phyloP scores from a whole-genome alignment of 1,140 invertebrate genomes.

The Drosophila sechellia region DNA sequence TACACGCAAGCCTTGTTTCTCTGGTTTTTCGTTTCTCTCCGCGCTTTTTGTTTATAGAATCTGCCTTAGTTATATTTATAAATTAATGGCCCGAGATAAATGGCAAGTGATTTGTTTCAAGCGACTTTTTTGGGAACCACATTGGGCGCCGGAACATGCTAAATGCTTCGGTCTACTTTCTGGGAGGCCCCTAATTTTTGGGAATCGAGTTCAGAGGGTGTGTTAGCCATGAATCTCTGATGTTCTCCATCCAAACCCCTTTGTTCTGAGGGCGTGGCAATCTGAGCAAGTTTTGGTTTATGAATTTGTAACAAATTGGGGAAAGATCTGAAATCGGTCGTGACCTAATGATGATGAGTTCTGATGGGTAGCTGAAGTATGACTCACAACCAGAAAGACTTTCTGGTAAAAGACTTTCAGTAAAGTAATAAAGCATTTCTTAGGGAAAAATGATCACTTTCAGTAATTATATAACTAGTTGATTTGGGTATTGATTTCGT shows the following conservation, averaged over 20 bases:
- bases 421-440: background rate
- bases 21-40: background rate
- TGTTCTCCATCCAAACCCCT: slow-evolving; percentile 24
- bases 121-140: slow-evolving; percentile 52
- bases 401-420: background rate
- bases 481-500: too few species aligned
- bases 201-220: slow-evolving; percentile 36
- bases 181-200: slow-evolving; percentile 36
- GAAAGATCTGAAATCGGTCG: slow-evolving; percentile 20
- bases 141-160: slow-evolving; percentile 57
- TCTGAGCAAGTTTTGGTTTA: slow-evolving; percentile 34
- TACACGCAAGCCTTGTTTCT: slow-evolving; percentile 53
- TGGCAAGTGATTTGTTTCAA: slow-evolving; percentile 71
- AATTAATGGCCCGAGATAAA: slow-evolving; percentile 78
- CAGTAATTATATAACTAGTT: too few species aligned
- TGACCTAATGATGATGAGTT: slow-evolving; percentile 48
- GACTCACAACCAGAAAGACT: slow-evolving; percentile 1
- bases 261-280: slow-evolving; percentile 48
- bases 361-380: slow-evolving; percentile 3
- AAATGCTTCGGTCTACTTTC: slow-evolving; percentile 58
- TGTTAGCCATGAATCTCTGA: slow-evolving; percentile 39
- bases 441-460: background rate
- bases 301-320: slow-evolving; percentile 53
- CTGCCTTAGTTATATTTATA: slow-evolving; percentile 76
- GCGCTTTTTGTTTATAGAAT: slow-evolving; percentile 36